Evolutionary conservation across 2,888 invertebrate genomes (phyloP).

Genomic region (Thera britannica): DNA sequence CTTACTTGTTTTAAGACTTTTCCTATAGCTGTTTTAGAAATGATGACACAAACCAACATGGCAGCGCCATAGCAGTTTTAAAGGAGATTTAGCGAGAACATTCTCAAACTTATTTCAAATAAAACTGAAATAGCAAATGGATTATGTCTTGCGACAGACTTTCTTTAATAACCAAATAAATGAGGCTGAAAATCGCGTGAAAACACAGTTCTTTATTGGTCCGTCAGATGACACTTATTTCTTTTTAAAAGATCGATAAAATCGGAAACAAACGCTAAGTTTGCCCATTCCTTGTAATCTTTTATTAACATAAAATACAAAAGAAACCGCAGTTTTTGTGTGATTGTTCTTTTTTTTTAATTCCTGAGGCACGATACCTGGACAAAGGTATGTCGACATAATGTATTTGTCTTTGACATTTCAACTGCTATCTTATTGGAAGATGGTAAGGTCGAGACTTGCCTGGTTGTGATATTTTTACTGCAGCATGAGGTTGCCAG

Average conservation of each 20-base stretch:
- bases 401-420: conserved; percentile 5
- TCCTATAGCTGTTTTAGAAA: conserved; percentile 17
- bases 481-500: conserved; percentile 46
- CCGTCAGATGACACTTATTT: conserved; percentile 37
- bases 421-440: conserved; percentile 22
- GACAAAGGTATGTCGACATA: conserved; percentile 51
- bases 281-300: conserved; percentile 73
- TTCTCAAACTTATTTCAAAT: conserved; percentile 57
- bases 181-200: conserved; percentile 24
- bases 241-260: conserved; percentile 69
- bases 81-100: conserved; percentile 65
- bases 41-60: conserved; percentile 47
- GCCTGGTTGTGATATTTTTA: conserved; percentile 41
- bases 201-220: conserved; percentile 21
- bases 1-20: conserved; percentile 7
- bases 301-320: conserved; percentile 62
- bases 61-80: conserved; percentile 68
- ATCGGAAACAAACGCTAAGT: conserved; percentile 70
- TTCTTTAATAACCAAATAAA: neutral
- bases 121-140: conserved; percentile 45
- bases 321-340: conserved; percentile 74
- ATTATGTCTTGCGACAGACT: conserved; percentile 2
- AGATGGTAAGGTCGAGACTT: conserved; percentile 53
- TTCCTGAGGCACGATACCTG: conserved; percentile 71
- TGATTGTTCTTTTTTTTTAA: conserved; percentile 62